Conservation (phyloP, 2,888 invertebrate species). For the Plagiodera versicolora region DNA sequence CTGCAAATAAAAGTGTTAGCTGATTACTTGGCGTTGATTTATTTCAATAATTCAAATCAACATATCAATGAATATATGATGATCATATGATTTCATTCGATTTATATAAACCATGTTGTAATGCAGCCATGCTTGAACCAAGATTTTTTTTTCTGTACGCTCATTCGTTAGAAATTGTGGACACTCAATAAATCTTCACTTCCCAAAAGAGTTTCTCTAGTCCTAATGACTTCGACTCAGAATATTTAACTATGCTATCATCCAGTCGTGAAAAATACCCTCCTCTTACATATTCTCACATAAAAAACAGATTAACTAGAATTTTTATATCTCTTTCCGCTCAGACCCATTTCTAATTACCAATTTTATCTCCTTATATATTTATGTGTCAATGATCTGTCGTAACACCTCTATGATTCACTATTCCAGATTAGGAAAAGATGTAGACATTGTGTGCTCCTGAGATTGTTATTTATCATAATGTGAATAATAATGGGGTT, state of each 20-base stretch:
- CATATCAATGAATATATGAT: no score
- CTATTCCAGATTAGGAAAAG: not conserved
- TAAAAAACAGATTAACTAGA: slow-evolving; percentile 45
- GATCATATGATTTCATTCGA: no score
- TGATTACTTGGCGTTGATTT: no score
- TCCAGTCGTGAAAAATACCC: slow-evolving; percentile 43
- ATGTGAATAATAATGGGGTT: not conserved
- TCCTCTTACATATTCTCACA: slow-evolving; percentile 42
- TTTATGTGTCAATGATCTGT: slow-evolving; percentile 14
- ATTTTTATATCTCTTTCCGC: slow-evolving; percentile 39
- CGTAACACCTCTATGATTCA: not conserved
- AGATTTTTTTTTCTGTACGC: no score
- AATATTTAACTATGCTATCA: slow-evolving; percentile 47
- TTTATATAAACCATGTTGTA: no score
- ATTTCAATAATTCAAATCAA: no score
- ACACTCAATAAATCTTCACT: slow-evolving; percentile 40
- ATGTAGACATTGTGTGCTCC: not conserved
- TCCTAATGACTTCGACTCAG: slow-evolving; percentile 43
- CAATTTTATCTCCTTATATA: slow-evolving; percentile 25
- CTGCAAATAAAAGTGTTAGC: no score
- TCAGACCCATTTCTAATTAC: slow-evolving; percentile 36
- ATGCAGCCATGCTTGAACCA: no score
- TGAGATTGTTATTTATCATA: not conserved
- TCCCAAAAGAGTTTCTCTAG: no score
- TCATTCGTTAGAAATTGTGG: no score